phyloP scores from a whole-genome alignment of 2,888 invertebrate genomes.

The Eilema depressum region DNA sequence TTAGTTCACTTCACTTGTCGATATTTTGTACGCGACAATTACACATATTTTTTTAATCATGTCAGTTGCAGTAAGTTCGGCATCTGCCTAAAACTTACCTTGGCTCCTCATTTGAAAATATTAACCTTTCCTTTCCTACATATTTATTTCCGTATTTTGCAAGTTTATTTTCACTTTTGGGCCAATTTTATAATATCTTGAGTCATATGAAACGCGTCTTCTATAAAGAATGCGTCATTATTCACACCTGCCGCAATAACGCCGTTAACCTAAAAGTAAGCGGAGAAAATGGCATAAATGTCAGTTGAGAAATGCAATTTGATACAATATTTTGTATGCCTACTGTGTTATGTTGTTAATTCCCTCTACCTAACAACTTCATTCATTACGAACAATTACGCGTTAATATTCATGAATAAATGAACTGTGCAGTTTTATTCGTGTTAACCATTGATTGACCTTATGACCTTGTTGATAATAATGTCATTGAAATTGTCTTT shows the following conservation, averaged over 20 bases:
- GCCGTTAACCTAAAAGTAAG: conserved; percentile 15
- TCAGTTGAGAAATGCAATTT: conserved; percentile 13
- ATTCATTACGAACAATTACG: neutral
- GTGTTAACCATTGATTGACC: neutral
- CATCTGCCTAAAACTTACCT: neutral
- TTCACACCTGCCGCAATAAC: conserved; percentile 15
- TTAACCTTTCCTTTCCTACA: neutral
- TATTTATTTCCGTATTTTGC: conserved; percentile 16
- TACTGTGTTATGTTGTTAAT: conserved; percentile 5
- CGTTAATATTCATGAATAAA: neutral
- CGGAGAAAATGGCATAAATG: conserved; percentile 18
- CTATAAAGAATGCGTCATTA: conserved; percentile 27
- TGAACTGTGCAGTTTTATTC: neutral
- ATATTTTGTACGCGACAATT: too few relatives aligned
- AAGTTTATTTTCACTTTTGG: conserved; percentile 41
- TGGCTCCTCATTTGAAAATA: neutral
- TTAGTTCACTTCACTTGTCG: too few relatives aligned
- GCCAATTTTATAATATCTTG: conserved; percentile 34
- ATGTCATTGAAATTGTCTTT: too few relatives aligned
- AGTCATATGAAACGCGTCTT: conserved; percentile 29
- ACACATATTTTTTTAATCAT: neutral
- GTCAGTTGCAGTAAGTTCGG: neutral
- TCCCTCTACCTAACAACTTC: neutral
- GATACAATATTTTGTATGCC: neutral
- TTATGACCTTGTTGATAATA: too few relatives aligned